These are phyloP conservation scores for Sternotherus odoratus DNA, from an alignment of 2,797 vertebrate species.

Conservation along the genomic window DNA sequence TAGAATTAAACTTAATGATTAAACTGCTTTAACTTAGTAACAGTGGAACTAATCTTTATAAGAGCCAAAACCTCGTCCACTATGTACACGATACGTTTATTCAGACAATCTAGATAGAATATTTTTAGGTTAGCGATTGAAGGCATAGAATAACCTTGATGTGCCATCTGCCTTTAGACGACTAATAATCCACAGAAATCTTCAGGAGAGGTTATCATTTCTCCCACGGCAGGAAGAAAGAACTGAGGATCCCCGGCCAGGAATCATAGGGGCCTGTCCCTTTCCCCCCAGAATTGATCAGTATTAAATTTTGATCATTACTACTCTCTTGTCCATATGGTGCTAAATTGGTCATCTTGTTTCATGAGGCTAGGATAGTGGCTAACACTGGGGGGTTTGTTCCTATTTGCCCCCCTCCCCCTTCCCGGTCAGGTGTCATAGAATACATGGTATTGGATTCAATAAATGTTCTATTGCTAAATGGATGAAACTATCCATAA, in stretches of 20 bases:
- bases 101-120: rapidly evolving
- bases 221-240: not conserved
- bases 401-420: not conserved
- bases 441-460: not conserved
- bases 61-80: rapidly evolving
- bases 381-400: not conserved
- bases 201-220: rapidly evolving
- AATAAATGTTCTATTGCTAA: not conserved
- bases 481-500: not conserved
- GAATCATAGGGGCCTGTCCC: rapidly evolving
- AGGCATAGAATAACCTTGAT: rapidly evolving
- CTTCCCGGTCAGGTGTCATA: not conserved
- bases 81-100: rapidly evolving
- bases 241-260: not conserved
- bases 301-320: not conserved
- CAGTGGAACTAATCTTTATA: rapidly evolving
- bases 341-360: not conserved
- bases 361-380: not conserved
- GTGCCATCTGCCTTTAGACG: conserved; percentile 15
- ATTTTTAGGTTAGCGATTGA: rapidly evolving
- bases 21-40: not conserved
- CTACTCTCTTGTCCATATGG: not conserved
- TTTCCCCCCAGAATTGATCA: rapidly evolving
- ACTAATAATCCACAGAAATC: rapidly evolving
- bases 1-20: not conserved